Evolutionary conservation across 2,888 invertebrate genomes (phyloP), one percentile per base, ranked within the genome.

Genomic region (Carterocephalus palaemon): DNA sequence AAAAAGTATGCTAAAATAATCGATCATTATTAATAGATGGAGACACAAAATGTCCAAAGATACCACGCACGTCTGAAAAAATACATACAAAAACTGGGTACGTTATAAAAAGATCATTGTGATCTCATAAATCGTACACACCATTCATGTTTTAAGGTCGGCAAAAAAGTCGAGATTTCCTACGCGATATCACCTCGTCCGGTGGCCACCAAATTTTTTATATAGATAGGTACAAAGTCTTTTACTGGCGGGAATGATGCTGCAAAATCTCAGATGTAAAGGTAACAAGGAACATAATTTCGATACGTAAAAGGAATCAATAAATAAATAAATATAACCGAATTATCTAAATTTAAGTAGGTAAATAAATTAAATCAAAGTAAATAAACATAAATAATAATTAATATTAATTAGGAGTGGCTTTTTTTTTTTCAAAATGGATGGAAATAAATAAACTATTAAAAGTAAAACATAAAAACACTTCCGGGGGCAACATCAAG

Each of bases 21-120:
- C n/a, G n/a, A n/a, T 78, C 82, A 71, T 83, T 81, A 82, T 82
- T 83, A 85, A 83, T 84, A 81, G 83, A 85, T 84, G 80, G 78
- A 84, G 82, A 82, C 81, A 82, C 81, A 80, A 79, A 82, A 75
- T 79, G 64, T 75, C 76, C 66, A 58, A 58, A 75, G 82, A 83
- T 81, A 82, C 79, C 67, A 63, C 62, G 51, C 49, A 54, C 62
- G 58, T 50, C 53, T 49, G 48, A 68, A 72, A 75, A 61, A 62
- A 59, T 12, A 19, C 36, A 45, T 56, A 53, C 65, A 76, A 77
- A 71, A 71, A 64, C 49, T 58, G 67, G 72, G 70, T 67, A 69
- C 66, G 70, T 74, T 75, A 75, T 75, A 83, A 81, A 80, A 76
- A 82, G 80, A 79, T 74, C 74, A 73, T 67, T 79, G 76, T 78